Evolutionary conservation across 2,113 vertebrate species (phyloP), one percentile per base, ranked within the genome.

Genomic region (Cinclus cinclus): DNA sequence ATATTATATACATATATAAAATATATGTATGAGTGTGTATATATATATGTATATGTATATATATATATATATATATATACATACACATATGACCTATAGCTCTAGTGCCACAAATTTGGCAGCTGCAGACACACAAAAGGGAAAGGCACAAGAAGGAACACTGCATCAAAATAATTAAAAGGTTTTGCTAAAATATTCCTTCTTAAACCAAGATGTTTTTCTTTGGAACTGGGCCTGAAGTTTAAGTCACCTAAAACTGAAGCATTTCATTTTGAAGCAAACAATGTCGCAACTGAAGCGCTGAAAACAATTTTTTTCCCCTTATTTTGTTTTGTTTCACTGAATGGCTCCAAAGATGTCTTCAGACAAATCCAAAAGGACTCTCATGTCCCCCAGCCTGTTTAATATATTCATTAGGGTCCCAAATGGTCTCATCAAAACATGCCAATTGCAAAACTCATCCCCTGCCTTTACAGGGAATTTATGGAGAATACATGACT

Each of bases 171-270:
- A 69, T 24, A 50, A 80, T 83, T 37, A 5, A 81, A 55, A 83
- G 39, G 9, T 74, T 83, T 89, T 74, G 39, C 24, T 95, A 80
- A 85, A 78, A 67, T 79, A 74, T 11, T 37, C 30, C 71, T 93
- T 65, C 76, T 77, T 60, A 44, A 94, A 87, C 25, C 60, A 78
- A 86, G 50, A 78, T 64, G 22, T 59, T 94, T 89, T 86, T 18
- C 46, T 89, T 56, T 92, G 83, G 83, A 95, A 35, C 11, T 25
- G 23, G 28, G 44, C 62, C 81, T 63, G 60, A 78, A 56, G 39
- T 81, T 93, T 84, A 89, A 82, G 53, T 92, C 95, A 93, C 89
- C 87, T 95, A 81, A 91, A 84, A 87, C 11, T 60, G 33, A 71
- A 92, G 20, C 25, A 52, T 75, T 92, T 89, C 2, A 37, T 86